Evolutionary conservation across 2,888 invertebrate species (phyloP), one percentile per base, ranked within the genome.

Genomic region (Agrotis segetum): DNA sequence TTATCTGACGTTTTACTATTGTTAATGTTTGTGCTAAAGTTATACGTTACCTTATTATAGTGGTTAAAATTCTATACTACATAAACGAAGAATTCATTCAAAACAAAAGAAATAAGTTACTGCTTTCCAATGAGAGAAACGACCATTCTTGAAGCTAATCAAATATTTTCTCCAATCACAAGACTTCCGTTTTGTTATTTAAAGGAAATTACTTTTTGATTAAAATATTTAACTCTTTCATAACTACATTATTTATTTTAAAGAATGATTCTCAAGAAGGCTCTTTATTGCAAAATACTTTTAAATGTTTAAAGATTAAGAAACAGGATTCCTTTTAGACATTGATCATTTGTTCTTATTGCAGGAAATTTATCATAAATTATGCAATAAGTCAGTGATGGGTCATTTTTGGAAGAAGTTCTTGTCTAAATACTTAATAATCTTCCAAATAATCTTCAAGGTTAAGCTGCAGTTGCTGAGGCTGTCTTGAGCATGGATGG

Each of bases 151-250:
- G 9, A 24, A 63, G 61, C 53, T 68, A 74, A 77, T 78, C 75
- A 70, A 79, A 70, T 79, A 79, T 79, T 78, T 66, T 66, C 62
- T 63, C 14, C 49, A 65, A 74, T 74, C 52, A 2, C 14, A n/a
- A 16, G 5, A 40, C 53, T 61, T 55, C 55, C 62, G 19, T 58
- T 68, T 59, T 65, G 44, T 67, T 64, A 66, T 65, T 65, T 24
- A 73, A 9, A 81, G 71, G 81, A 81, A 79, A 79, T 79, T 67
- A 68, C 71, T 71, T 76, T 66, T 64, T 56, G 77, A 81, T 68
- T 81, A 70, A 70, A 71, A 70, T 44, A 47, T 59, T 73, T 67
- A 60, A 74, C 60, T 52, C 34, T 56, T 58, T 47, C 24, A 52
- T 70, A 58, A 56, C 49, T 53, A 44, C 16, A 17, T 62, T 78